Percentiles rank a stretch among this genome's conserved stretches.
These are phyloP conservation scores for Muscicapa adusta DNA, from an alignment of 2,113 vertebrate genomes.

Conservation along the genomic window DNA sequence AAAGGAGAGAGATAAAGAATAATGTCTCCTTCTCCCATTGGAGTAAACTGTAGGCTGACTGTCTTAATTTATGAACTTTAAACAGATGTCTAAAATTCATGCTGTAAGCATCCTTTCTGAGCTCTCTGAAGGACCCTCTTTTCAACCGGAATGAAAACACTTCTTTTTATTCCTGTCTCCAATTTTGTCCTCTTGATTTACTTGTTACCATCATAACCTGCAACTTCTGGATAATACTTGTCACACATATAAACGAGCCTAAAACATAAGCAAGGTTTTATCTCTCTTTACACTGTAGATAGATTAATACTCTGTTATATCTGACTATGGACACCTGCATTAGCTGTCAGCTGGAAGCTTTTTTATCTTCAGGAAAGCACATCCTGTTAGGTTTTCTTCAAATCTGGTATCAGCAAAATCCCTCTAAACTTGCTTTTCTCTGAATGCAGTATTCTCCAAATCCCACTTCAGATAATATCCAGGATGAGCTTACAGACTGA, in stretches of 20 bases:
- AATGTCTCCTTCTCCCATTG: not conserved
- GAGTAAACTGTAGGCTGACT: not conserved
- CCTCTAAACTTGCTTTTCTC: slow-evolving; percentile 7
- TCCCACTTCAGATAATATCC: slow-evolving; percentile 30
- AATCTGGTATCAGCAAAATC: not conserved
- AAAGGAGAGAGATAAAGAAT: not conserved
- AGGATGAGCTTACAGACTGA: slow-evolving; percentile 5
- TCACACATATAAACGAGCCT: not conserved
- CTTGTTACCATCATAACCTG: not conserved
- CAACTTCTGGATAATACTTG: not conserved
- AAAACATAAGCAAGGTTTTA: not conserved
- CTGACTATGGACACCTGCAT: not conserved
- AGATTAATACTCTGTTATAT: not conserved
- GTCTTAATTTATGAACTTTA: not conserved
- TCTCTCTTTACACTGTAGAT: not conserved
- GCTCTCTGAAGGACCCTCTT: not conserved
- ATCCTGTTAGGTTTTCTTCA: not conserved
- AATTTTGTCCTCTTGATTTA: not conserved
- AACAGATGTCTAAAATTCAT: not conserved
- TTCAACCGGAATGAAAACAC: not conserved
- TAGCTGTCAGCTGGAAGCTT: not conserved
- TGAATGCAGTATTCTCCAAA: slow-evolving; percentile 9
- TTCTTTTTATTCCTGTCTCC: not conserved
- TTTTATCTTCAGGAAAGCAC: not conserved
- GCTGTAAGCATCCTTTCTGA: not conserved